Base-by-base conservation (phyloP, 2,888 invertebrate species). In the Agrotis clavis region DNA sequence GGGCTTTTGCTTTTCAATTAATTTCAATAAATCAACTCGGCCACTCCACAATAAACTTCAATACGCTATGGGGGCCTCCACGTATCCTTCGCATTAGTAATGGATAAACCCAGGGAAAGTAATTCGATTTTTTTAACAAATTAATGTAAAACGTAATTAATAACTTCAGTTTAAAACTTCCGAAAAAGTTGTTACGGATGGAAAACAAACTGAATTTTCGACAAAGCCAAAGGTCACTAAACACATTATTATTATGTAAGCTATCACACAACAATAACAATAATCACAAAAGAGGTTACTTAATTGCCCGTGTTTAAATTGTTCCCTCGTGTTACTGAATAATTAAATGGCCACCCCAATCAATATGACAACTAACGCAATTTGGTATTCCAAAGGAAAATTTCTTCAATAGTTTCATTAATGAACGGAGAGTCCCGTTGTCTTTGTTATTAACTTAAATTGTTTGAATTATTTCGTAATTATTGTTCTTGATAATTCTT, bases 331-430 rank as follows among this genome's bases (percentile, higher is more conserved):
- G 41, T 35, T 7, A 47, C 1, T 61, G 48, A 73, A 64, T 82
- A 30, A 77, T 77, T 64, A 47, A 67, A 59, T 16, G 21, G 48
- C 19, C 41, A 41, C 41, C n/a, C n/a, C 14, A 67, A 73, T 68
- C 79, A 74, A 68, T 70, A 67, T 69, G 45, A 71, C 53, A 47
- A 69, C 35, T 18, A 19, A 4, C 25, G 25, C 41, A 53, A 66
- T 57, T 77, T 59, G 53, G 71, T 68, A 81, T 68, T 70, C 35
- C n/a, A 54, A 56, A 30, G 51, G 51, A 47, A 25, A 11, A 54
- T 71, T 78, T 60, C 70, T 68, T 51, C 25, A 60, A 51, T 71
- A 82, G 50, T 68, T 81, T 63, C 14, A 25, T 19, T 82, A 74
- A 78, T 64, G 68, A 82, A 71, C 57, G 21, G 16, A 69, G 61